Conservation (phyloP, 2,113 vertebrate genomes). For the Spea multiplicata region DNA sequence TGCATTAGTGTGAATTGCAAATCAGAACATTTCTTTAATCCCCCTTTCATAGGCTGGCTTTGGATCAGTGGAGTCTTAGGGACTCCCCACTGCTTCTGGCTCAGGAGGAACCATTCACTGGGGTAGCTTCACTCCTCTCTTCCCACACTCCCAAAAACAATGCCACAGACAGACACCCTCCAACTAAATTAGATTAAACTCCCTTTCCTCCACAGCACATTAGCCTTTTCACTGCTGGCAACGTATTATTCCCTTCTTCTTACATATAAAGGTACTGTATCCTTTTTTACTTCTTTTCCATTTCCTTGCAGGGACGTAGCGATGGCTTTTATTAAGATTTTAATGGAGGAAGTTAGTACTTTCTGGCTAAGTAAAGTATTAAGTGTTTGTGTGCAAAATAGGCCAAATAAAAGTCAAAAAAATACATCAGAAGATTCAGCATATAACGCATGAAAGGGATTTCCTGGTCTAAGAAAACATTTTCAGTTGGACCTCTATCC, state of each 20-base stretch:
- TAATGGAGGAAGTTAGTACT: neutral
- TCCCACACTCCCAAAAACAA: slow-evolving; percentile 95
- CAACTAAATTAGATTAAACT: slow-evolving; percentile 99
- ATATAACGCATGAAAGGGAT: too few relatives aligned
- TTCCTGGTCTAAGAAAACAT: too few relatives aligned
- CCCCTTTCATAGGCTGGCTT: slow-evolving; percentile 91
- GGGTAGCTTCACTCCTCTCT: slow-evolving; percentile 81
- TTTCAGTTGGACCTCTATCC: too few relatives aligned
- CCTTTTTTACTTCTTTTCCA: slow-evolving; percentile 41
- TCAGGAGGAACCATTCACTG: slow-evolving; percentile 87
- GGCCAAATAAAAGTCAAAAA: neutral
- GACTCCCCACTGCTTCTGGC: slow-evolving; percentile 97
- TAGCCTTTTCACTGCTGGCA: slow-evolving; percentile 90
- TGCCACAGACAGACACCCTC: slow-evolving; percentile 79
- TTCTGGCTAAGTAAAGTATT: neutral
- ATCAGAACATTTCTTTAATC: slow-evolving; percentile 95
- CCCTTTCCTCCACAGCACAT: slow-evolving; percentile 78
- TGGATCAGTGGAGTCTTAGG: slow-evolving; percentile 82
- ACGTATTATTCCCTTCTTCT: slow-evolving; percentile 66
- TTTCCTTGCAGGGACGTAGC: neutral
- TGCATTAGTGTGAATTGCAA: slow-evolving; percentile 94
- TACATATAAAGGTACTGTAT: slow-evolving; percentile 68
- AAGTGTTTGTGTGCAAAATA: neutral
- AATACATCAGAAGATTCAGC: neutral
- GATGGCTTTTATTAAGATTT: slow-evolving; percentile 13